Base-by-base conservation (phyloP, 2,113 vertebrate genomes). In the Irena cyanogastra region DNA sequence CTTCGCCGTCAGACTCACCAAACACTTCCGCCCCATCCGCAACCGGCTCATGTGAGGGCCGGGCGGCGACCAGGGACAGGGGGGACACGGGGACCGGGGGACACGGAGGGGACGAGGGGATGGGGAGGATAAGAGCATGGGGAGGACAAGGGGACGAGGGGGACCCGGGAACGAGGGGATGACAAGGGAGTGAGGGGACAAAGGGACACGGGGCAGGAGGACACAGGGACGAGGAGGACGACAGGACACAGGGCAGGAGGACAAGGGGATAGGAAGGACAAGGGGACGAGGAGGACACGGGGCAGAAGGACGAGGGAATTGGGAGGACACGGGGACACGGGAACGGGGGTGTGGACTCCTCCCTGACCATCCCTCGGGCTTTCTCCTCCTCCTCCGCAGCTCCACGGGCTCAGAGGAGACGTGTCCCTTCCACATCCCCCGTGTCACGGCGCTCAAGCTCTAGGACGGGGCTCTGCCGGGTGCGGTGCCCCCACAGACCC, bases 1-100 rank as follows among this genome's bases (percentile, higher is more conserved):
- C 95, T 97, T 99, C 4, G 99, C 99, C 4, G 21, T 99, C 95
- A 99, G 99, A 96, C 98, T 99, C 87, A 98, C 98, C 93, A 99
- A 99, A 92, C 98, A 98, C 94, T 99, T 99, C 95, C 98, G 98
- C 10, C 97, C 97, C 65, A 96, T 98, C 91, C 91, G 97, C 96
- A 98, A 98, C 90, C 96, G 97, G 47, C 97, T 98, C 49, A 97
- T 98, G 98, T 98, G 90, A 98, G 97, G 14, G 1, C 37, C 0
- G 3, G 37, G 3, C 54, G 5, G 7, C 41, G 33, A 1, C 1
- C n/a, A n/a, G 45, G 66, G 15, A 21, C 20, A n/a, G 3, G 19
- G 11, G 53, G 50, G 47, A 24, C 47, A 45, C 8, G 44, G 44
- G 44, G 44, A 44, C 42, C 16, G 8, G 42, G 20, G 30, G 39